These are phyloP conservation scores for Strix aluco DNA, from an alignment of 2,113 vertebrate genomes.

Conservation along the genomic window DNA sequence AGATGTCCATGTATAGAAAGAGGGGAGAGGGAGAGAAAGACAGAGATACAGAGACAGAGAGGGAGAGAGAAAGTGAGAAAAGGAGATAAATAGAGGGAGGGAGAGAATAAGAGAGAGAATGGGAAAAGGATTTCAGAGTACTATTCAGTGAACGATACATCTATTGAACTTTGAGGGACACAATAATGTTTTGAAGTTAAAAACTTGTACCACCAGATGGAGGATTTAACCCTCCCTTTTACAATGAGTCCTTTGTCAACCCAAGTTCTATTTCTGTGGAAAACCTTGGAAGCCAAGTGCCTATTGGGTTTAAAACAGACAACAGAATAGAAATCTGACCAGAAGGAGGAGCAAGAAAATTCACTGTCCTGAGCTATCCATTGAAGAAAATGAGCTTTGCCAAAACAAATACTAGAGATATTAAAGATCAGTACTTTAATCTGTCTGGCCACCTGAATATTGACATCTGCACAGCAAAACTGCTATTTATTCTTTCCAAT, in stretches of 20 bases:
- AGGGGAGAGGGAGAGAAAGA: neutral
- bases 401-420: neutral
- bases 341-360: neutral
- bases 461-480: neutral
- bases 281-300: neutral
- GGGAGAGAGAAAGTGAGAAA: neutral
- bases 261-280: neutral
- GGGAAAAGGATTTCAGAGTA: neutral
- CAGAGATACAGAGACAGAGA: neutral
- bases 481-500: neutral
- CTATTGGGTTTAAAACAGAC: neutral
- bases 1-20: neutral
- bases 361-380: neutral
- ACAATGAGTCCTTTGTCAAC: neutral
- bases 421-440: neutral
- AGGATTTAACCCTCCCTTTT: neutral
- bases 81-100: neutral
- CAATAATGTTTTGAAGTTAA: neutral
- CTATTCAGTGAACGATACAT: neutral
- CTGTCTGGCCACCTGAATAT: neutral
- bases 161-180: neutral
- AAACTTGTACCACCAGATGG: neutral
- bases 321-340: neutral
- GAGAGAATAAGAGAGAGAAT: neutral
- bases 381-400: constrained; percentile 13